These are phyloP conservation scores for Mesoligia furuncula DNA, from an alignment of 2,888 invertebrate species.

Conservation along the genomic window DNA sequence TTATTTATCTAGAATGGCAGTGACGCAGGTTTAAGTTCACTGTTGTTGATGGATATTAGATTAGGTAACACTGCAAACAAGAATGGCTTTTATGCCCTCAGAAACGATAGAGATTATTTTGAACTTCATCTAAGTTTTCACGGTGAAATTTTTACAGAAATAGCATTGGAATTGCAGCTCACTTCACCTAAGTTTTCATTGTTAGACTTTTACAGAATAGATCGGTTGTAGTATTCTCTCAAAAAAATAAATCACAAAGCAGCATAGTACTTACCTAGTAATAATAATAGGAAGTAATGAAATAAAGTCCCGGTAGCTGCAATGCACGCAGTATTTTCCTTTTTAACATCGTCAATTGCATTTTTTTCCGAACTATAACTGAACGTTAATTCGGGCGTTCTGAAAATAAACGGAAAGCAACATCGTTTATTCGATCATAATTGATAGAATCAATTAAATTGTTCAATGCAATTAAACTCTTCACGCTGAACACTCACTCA, in stretches of 20 bases:
- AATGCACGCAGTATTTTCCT: constrained; percentile 60
- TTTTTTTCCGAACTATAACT: constrained; percentile 64
- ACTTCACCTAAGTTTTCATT: not conserved
- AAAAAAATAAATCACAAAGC: not conserved
- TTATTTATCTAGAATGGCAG: constrained; percentile 23
- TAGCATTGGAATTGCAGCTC: not conserved
- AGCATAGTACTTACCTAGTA: constrained; percentile 73
- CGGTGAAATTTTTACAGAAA: not conserved
- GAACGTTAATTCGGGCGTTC: constrained; percentile 63
- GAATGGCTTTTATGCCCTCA: not conserved
- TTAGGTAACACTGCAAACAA: not conserved
- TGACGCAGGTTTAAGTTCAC: constrained; percentile 35
- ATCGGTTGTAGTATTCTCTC: not conserved
- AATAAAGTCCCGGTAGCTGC: constrained; percentile 57
- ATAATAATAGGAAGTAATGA: constrained; percentile 68
- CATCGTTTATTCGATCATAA: constrained; percentile 32
- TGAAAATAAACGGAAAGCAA: constrained; percentile 57
- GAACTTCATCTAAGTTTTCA: not conserved
- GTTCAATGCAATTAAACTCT: constrained; percentile 48
- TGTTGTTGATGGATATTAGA: constrained; percentile 18
- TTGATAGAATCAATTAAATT: constrained; percentile 52
- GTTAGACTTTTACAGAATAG: not conserved
- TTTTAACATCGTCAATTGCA: constrained; percentile 52
- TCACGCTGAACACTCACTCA: constrained; percentile 69
- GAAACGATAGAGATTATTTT: not conserved